Percentiles rank a stretch among this genome's conserved stretches.
phyloP scores from a whole-genome alignment of 2,113 vertebrate genomes.

The Octodon degus region DNA sequence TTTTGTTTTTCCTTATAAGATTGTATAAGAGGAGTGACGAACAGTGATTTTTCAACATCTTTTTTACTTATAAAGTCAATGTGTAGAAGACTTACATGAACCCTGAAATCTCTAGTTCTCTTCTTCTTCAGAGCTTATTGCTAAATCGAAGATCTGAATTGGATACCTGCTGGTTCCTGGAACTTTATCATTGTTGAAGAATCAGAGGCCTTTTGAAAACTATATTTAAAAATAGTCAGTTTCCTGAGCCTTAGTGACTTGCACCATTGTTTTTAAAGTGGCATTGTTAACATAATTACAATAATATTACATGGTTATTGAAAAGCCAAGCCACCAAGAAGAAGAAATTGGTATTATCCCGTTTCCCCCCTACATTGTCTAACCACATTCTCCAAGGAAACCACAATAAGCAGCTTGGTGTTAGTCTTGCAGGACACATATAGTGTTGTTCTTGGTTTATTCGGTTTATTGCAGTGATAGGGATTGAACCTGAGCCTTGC shows the following conservation, averaged over 20 bases:
- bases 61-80: neutral
- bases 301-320: neutral
- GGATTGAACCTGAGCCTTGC: neutral
- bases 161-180: neutral
- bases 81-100: neutral
- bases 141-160: neutral
- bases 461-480: neutral
- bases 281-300: conserved; percentile 4
- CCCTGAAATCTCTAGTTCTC: neutral
- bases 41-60: conserved; percentile 2
- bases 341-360: neutral
- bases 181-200: neutral
- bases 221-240: neutral
- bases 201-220: neutral
- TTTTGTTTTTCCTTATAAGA: conserved; percentile 19
- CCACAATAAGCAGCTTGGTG: neutral
- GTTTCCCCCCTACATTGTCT: neutral
- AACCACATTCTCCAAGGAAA: neutral
- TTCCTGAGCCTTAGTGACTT: neutral
- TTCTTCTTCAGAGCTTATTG: neutral
- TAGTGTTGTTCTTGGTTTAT: neutral
- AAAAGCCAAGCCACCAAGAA: neutral
- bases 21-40: neutral
- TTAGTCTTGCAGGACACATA: neutral
- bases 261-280: neutral